Evolutionary conservation across 2,113 vertebrate species (phyloP).

Genomic region (Corvus hawaiiensis): DNA sequence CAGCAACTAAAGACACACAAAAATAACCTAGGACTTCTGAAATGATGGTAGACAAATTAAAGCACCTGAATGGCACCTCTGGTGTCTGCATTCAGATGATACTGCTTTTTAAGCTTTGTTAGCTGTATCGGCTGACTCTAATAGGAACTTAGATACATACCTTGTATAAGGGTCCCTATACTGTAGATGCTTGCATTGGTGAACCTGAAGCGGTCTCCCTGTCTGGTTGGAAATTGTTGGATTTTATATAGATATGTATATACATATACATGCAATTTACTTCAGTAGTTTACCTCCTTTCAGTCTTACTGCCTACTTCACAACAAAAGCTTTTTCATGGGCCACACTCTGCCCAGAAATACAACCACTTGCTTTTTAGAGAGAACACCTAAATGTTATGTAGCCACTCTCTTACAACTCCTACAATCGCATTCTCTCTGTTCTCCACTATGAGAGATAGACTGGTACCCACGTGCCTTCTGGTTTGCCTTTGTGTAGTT

Average conservation of each 20-base stretch:
- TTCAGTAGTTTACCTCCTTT: background rate
- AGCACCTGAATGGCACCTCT: background rate
- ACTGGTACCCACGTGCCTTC: background rate
- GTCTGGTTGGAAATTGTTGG: background rate
- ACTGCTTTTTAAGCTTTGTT: background rate
- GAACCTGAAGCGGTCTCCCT: background rate
- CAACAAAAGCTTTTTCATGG: background rate
- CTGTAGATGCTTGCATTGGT: background rate
- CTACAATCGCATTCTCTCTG: background rate
- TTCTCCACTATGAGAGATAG: background rate
- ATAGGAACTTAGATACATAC: background rate
- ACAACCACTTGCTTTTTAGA: background rate
- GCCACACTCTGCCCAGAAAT: background rate
- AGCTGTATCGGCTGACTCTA: background rate
- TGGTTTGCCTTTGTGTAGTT: background rate
- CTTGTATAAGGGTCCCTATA: fast-evolving
- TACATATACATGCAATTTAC: background rate
- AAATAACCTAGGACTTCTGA: background rate
- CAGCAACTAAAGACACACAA: background rate
- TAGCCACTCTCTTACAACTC: background rate
- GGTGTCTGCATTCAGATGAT: background rate
- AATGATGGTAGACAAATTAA: background rate
- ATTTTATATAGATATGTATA: background rate
- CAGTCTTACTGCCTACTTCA: background rate
- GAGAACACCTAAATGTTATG: background rate